These are phyloP conservation scores for Odontophorus gujanensis DNA, from an alignment of 2,113 vertebrate genomes.

Conservation along the genomic window DNA sequence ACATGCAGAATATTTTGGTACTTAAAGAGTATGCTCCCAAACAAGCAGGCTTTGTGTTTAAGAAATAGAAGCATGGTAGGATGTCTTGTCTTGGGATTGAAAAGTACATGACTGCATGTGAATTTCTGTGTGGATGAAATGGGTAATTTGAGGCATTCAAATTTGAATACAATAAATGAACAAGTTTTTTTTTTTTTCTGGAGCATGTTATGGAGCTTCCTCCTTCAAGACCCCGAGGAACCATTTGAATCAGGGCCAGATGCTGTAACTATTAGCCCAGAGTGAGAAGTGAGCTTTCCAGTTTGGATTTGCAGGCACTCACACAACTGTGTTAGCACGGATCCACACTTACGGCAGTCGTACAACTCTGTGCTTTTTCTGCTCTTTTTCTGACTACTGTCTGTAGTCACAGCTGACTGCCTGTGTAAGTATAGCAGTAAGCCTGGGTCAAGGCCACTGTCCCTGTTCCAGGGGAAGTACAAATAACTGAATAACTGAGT, in stretches of 20 bases:
- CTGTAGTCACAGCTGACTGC: background rate
- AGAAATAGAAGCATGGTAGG: background rate
- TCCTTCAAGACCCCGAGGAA: background rate
- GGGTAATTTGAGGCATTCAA: background rate
- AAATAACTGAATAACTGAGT: slow-evolving; percentile 22
- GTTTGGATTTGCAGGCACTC: background rate
- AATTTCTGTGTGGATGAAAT: background rate
- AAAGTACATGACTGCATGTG: background rate
- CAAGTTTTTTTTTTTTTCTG: background rate
- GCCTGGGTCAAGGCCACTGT: background rate
- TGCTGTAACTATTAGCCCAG: background rate
- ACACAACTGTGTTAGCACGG: background rate
- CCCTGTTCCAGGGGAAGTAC: background rate
- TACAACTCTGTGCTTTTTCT: background rate
- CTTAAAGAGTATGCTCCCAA: background rate
- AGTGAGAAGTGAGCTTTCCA: background rate
- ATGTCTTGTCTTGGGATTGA: rapidly evolving
- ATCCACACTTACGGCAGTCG: background rate
- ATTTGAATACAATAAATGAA: background rate
- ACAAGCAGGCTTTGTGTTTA: background rate
- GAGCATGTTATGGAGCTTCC: background rate
- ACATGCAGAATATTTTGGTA: background rate
- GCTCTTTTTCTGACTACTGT: background rate
- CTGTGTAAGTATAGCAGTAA: background rate
- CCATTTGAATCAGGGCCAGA: background rate